A percentile compares a stretch with the other conserved stretches of the same genome.
These are phyloP conservation scores for Sebastolobus altivelis DNA, from an alignment of 2,797 vertebrate species.

Conservation along the genomic window DNA sequence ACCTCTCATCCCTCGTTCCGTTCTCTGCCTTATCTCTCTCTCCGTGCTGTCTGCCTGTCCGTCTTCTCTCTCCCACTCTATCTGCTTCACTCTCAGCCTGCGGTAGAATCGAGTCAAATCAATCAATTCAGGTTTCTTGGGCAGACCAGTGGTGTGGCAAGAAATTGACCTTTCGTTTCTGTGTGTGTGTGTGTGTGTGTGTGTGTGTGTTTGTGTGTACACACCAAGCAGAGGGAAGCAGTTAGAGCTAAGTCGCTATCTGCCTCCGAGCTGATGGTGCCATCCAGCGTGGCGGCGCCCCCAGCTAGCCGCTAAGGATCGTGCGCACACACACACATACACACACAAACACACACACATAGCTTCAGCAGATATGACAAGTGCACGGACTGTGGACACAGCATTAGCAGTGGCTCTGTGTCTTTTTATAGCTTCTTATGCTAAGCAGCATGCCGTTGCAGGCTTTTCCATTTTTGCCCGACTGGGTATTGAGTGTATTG, in stretches of 20 bases:
- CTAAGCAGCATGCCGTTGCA: slow-evolving; percentile 73
- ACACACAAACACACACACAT: slow-evolving; percentile 26
- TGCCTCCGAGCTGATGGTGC: slow-evolving; percentile 74
- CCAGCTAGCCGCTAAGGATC: slow-evolving; percentile 64
- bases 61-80: slow-evolving; percentile 11
- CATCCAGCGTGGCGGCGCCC: slow-evolving; percentile 62
- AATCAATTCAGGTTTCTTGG: slow-evolving; percentile 85
- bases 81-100: slow-evolving; percentile 50
- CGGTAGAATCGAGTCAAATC: slow-evolving; percentile 81
- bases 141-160: slow-evolving; percentile 83
- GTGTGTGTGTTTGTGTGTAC: slow-evolving; percentile 27
- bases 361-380: slow-evolving; percentile 69
- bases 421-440: slow-evolving; percentile 76
- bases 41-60: slow-evolving; percentile 23
- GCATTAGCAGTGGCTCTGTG: slow-evolving; percentile 57
- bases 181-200: slow-evolving; percentile 4
- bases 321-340: slow-evolving; percentile 24
- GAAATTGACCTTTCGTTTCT: slow-evolving; percentile 84
- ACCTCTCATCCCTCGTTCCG: not conserved
- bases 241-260: slow-evolving; percentile 69
- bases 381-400: slow-evolving; percentile 65
- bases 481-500: slow-evolving; percentile 80
- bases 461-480: slow-evolving; percentile 75
- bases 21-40: slow-evolving; percentile 4
- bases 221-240: slow-evolving; percentile 65